Evolutionary conservation across 1,140 invertebrate species (phyloP).

Genomic region (Phthorimaea operculella): DNA sequence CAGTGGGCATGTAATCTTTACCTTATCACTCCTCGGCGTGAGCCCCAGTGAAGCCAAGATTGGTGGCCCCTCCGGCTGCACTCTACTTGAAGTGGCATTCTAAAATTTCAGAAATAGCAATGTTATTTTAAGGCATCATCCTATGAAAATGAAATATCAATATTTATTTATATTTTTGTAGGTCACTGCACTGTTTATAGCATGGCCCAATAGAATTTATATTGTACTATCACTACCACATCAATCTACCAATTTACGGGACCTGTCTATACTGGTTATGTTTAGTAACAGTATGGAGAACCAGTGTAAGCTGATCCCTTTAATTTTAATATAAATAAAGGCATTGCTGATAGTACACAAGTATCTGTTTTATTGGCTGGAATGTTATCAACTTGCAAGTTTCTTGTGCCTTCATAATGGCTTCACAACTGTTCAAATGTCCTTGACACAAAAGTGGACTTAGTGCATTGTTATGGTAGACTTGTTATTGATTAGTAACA

Average conservation of each 20-base stretch:
- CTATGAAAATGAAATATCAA: too few species aligned
- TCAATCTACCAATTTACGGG: too few species aligned
- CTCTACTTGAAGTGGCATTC: constrained; percentile 42
- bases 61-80: constrained; percentile 63
- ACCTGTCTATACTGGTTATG: too few species aligned
- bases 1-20: constrained; percentile 42
- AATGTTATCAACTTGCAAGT: neutral
- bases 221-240: too few species aligned
- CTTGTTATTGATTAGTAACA: neutral
- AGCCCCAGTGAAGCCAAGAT: constrained; percentile 66
- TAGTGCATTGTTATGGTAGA: neutral
- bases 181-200: too few species aligned
- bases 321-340: too few species aligned
- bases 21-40: constrained; percentile 67
- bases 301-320: too few species aligned
- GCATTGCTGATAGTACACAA: too few species aligned
- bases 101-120: constrained; percentile 31
- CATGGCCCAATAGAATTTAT: too few species aligned
- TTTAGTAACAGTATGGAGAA: too few species aligned
- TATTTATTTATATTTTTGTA: too few species aligned
- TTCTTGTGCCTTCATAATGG: constrained; percentile 15
- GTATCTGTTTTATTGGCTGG: neutral
- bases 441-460: constrained; percentile 44
- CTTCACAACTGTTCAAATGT: constrained; percentile 36
- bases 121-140: neutral